phyloP scores from a whole-genome alignment of 2,797 vertebrate genomes.

The Toxotes lorentzi region DNA sequence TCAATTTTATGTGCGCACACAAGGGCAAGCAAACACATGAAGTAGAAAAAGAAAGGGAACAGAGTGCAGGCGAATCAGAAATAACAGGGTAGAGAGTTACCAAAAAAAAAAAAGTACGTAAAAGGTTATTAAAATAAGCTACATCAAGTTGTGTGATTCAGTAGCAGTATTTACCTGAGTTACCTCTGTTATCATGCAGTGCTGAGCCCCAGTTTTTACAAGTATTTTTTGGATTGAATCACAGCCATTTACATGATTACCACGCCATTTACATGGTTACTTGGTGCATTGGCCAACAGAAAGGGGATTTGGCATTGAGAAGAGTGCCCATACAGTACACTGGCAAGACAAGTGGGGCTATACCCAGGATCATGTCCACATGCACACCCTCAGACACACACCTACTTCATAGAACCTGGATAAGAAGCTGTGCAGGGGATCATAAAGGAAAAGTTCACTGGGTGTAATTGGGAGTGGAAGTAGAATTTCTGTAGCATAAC shows the following conservation, averaged over 20 bases:
- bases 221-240: slow-evolving; percentile 1
- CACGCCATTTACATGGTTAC: slow-evolving; percentile 47
- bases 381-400: slow-evolving; percentile 1
- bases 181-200: slow-evolving; percentile 8
- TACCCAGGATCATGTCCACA: slow-evolving; percentile 12
- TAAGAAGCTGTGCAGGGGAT: slow-evolving; percentile 30
- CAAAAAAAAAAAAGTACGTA: neutral
- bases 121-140: neutral
- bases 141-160: neutral
- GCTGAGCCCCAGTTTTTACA: slow-evolving; percentile 14
- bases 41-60: neutral
- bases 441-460: slow-evolving; percentile 24
- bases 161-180: neutral
- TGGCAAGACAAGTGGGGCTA: slow-evolving; percentile 16
- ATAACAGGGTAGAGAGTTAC: neutral
- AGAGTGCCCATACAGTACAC: slow-evolving; percentile 10
- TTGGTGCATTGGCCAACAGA: slow-evolving; percentile 39
- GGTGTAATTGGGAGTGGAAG: slow-evolving; percentile 15
- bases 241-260: slow-evolving; percentile 50
- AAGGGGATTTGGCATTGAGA: slow-evolving; percentile 47
- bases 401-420: slow-evolving; percentile 3
- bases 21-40: neutral
- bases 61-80: neutral
- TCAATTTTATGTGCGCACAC: neutral
- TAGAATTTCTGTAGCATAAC: slow-evolving; percentile 17